A percentile compares a stretch with the other conserved stretches of the same genome.
Evolutionary conservation across 2,888 invertebrate genomes (phyloP).

Genomic region (Monochamus alternatus): DNA sequence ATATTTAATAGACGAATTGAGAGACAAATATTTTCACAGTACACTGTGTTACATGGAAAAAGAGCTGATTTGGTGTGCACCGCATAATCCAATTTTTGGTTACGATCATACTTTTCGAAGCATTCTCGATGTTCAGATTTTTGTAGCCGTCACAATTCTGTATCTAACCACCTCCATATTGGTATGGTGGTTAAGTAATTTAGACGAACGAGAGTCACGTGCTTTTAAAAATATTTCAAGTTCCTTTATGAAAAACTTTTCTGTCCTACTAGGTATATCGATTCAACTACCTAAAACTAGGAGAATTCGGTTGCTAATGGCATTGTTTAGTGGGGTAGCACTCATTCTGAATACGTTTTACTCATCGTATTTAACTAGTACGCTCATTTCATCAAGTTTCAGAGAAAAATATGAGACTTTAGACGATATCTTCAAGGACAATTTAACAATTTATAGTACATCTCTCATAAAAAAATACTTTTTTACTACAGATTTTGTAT

Average conservation of each 20-base stretch:
- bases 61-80: background rate
- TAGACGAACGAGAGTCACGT: background rate
- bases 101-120: background rate
- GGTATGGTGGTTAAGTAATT: background rate
- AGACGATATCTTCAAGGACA: background rate
- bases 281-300: background rate
- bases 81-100: background rate
- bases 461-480: background rate
- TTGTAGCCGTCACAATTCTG: background rate
- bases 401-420: background rate
- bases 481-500: background rate
- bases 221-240: background rate
- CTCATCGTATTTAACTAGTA: background rate
- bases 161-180: background rate
- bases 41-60: background rate
- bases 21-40: background rate
- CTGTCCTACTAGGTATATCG: background rate
- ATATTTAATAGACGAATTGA: background rate
- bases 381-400: background rate
- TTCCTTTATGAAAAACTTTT: background rate
- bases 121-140: background rate
- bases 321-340: background rate
- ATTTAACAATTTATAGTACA: background rate
- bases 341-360: background rate
- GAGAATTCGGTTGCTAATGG: background rate